These are phyloP conservation scores for Mesoligia furuncula DNA, from an alignment of 2,888 invertebrate genomes.

Conservation along the genomic window DNA sequence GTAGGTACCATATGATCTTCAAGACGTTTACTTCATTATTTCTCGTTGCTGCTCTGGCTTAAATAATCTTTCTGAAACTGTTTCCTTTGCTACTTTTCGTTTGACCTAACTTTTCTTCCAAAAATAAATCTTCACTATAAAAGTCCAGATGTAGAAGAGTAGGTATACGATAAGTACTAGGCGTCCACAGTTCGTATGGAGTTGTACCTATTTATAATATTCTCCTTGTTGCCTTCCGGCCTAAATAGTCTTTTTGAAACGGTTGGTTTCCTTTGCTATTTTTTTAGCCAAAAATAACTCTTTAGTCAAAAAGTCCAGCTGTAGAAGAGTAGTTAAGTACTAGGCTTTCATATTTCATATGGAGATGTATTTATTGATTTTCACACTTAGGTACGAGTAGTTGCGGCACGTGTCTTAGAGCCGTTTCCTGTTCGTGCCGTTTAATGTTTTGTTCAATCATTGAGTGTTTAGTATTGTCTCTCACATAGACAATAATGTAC, in stretches of 20 bases:
- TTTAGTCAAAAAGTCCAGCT: not conserved
- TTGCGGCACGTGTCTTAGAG: conserved; percentile 34
- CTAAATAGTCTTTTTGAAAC: no score
- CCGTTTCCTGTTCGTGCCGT: conserved; percentile 55
- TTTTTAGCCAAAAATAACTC: not conserved
- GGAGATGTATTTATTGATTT: conserved; percentile 17
- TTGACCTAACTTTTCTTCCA: not conserved
- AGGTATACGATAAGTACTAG: conserved; percentile 7
- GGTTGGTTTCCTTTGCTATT: no score
- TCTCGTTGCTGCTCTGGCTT: conserved; percentile 6
- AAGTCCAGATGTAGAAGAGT: not conserved
- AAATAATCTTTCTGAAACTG: not conserved
- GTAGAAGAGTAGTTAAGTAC: not conserved
- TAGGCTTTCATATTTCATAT: conserved; percentile 8
- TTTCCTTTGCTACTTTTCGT: not conserved
- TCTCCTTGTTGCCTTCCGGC: no score
- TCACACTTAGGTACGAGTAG: conserved; percentile 18
- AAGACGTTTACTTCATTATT: conserved; percentile 35
- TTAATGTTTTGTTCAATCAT: conserved; percentile 40
- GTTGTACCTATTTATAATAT: not conserved
- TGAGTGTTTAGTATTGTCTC: conserved; percentile 22
- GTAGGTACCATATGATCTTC: no score
- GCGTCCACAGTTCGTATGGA: not conserved
- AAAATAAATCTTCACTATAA: not conserved
- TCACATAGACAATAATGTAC: not conserved